phyloP scores from a whole-genome alignment of 2,113 vertebrate species.

The Misgurnus anguillicaudatus region DNA sequence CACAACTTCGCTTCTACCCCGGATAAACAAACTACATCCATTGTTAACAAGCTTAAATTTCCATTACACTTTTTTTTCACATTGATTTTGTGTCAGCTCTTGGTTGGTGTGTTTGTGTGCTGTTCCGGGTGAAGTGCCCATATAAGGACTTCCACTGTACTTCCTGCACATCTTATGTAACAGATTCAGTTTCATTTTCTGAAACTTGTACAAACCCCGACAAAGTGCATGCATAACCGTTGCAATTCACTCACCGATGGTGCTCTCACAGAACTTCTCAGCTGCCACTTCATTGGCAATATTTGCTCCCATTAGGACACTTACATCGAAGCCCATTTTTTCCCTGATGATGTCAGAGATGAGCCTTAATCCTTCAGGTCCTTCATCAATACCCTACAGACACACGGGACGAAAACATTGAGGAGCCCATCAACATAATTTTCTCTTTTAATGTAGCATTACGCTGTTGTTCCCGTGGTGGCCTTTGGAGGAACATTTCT shows the following conservation, averaged over 20 bases:
- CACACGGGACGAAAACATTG: not conserved
- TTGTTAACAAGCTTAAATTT: too few relatives aligned
- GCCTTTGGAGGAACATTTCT: conserved; percentile 22
- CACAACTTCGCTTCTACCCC: too few relatives aligned
- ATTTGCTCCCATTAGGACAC: conserved; percentile 94
- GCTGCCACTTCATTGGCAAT: conserved; percentile 91
- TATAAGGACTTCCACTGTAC: too few relatives aligned
- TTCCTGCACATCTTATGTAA: too few relatives aligned
- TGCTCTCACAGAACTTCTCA: conserved; percentile 93
- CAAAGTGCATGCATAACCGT: too few relatives aligned
- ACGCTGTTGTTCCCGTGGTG: not conserved
- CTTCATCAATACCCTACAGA: conserved; percentile 86
- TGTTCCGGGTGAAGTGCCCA: too few relatives aligned
- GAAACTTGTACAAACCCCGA: too few relatives aligned
- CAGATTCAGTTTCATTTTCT: too few relatives aligned
- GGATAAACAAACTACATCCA: too few relatives aligned
- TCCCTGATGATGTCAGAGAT: conserved; percentile 93
- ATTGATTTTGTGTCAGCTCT: too few relatives aligned
- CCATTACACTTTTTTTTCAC: too few relatives aligned
- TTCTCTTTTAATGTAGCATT: conserved; percentile 27
- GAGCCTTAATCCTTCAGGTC: conserved; percentile 85
- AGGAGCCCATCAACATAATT: conserved; percentile 6
- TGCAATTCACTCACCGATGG: conserved; percentile 79
- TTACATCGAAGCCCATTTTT: conserved; percentile 91
- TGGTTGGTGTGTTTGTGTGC: too few relatives aligned